Base-by-base conservation (phyloP, 2,888 invertebrate species). In the Muschampia plurimacula region DNA sequence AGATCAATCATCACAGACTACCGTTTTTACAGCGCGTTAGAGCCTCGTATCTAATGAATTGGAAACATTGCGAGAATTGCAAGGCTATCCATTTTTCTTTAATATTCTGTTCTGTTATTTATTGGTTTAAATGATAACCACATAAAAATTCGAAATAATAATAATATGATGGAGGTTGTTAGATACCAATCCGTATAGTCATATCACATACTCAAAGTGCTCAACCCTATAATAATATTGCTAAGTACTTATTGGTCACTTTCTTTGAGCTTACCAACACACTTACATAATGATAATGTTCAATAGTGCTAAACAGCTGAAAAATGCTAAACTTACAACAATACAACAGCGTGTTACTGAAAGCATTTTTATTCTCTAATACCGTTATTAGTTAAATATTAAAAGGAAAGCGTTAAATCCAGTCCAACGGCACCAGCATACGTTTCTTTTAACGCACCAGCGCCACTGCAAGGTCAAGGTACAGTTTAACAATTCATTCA, bases 401-500 rank as follows among this genome's bases (percentile, higher is more conserved):
- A 52, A 52, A 22, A 52, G 15, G 52, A 52, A n/a, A 32, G 32
- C 28, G 32, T 60, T 39, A 8, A 32, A n/a, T n/a, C 36, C n/a
- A 60, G n/a, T 39, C 36, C n/a, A 60, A 2, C 13, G 28, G 36
- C 60, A n/a, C n/a, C 13, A 12, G 36, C 60, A 8, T 39, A 60
- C 60, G n/a, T 60, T 60, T 12, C 39, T 36, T 41, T 15, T 22
- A 57, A 55, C 15, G 39, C 49, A 69, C 9, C 39, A 39, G 12
- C 22, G 46, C 13, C 57, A 10, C 41, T 15, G 44, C 63, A 64
- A 70, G 70, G 70, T 70, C 70, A 70, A 70, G 70, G 64, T 70
- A 70, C 64, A 65, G 67, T 67, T 67, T 57, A 41, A 12, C 57
- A 57, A 67, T 70, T 65, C 70, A 70, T 70, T 70, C 70, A 70